phyloP scores from a whole-genome alignment of 2,888 invertebrate species.

The Lutraria lutraria region DNA sequence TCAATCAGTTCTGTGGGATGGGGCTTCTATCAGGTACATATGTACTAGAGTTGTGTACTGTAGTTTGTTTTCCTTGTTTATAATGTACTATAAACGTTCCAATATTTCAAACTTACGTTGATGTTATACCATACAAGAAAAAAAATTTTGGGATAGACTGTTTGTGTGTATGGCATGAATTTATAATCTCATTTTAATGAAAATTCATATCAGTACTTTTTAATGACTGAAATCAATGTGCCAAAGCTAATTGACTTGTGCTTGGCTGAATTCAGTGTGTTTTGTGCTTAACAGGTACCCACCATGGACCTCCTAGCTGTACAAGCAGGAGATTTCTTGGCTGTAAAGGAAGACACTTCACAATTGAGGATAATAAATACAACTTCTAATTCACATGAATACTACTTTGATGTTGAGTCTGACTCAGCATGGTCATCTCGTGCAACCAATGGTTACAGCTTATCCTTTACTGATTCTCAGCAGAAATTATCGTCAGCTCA shows the following conservation, averaged over 20 bases:
- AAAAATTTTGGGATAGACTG: no score
- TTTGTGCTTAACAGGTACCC: slow-evolving; percentile 38
- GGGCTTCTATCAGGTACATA: slow-evolving; percentile 59
- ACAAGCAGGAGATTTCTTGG: slow-evolving; percentile 62
- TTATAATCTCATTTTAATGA: background rate
- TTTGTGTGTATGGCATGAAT: background rate
- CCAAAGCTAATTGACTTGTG: background rate
- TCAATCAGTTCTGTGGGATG: slow-evolving; percentile 45
- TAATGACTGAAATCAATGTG: background rate
- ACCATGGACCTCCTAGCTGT: slow-evolving; percentile 51
- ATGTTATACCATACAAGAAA: no score
- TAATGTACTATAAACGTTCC: no score
- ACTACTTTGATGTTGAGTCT: slow-evolving; percentile 53
- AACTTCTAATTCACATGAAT: slow-evolving; percentile 49
- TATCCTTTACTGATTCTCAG: slow-evolving; percentile 35
- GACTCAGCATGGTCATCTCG: slow-evolving; percentile 47
- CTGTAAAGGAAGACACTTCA: slow-evolving; percentile 55
- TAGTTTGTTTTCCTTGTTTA: no score
- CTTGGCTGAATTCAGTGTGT: background rate
- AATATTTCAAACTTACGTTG: no score
- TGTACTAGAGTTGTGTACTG: background rate
- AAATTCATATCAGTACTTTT: no score
- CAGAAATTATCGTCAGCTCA: slow-evolving; percentile 51
- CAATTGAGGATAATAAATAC: slow-evolving; percentile 46
- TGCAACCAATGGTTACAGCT: slow-evolving; percentile 43